Conservation (phyloP, 1,140 invertebrate genomes). For the Aporrectodea caliginosa region DNA sequence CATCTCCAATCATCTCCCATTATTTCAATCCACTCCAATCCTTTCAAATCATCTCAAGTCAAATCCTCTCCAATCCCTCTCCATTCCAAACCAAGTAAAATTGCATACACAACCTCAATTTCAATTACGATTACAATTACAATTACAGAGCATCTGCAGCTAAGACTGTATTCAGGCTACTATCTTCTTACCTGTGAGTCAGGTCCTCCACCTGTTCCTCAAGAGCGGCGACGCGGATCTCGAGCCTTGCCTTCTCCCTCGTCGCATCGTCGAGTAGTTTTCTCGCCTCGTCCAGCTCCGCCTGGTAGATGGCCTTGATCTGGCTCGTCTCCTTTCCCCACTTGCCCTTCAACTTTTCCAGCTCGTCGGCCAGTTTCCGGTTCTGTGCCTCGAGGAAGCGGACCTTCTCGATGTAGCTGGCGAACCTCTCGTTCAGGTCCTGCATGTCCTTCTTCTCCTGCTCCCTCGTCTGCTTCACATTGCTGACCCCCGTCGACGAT, state of each 20-base stretch:
- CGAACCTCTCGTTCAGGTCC: conserved; percentile 36
- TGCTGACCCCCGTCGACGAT: conserved; percentile 47
- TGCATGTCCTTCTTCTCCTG: conserved; percentile 41
- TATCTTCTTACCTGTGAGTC: conserved; percentile 42
- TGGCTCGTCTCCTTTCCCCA: conserved; percentile 31
- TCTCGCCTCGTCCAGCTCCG: conserved; percentile 40
- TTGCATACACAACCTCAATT: too few relatives aligned
- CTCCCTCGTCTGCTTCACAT: conserved; percentile 54
- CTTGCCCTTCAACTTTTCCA: conserved; percentile 33
- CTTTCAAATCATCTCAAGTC: too few relatives aligned
- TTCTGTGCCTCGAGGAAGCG: conserved; percentile 34
- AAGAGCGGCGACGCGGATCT: conserved; percentile 25
- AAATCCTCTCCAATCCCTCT: too few relatives aligned
- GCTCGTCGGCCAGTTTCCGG: conserved; percentile 28
- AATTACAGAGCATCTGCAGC: too few relatives aligned
- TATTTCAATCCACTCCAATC: too few relatives aligned
- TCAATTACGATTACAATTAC: too few relatives aligned
- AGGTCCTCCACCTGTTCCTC: conserved; percentile 45
- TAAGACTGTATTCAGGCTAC: too few relatives aligned
- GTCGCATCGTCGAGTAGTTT: conserved; percentile 36
- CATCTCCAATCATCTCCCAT: too few relatives aligned
- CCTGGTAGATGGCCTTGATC: conserved; percentile 35
- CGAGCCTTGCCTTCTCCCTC: conserved; percentile 35
- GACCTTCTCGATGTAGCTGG: conserved; percentile 36
- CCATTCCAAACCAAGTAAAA: too few relatives aligned